Conservation (phyloP, 1,140 invertebrate species). For the Philopotamus ludificatus region DNA sequence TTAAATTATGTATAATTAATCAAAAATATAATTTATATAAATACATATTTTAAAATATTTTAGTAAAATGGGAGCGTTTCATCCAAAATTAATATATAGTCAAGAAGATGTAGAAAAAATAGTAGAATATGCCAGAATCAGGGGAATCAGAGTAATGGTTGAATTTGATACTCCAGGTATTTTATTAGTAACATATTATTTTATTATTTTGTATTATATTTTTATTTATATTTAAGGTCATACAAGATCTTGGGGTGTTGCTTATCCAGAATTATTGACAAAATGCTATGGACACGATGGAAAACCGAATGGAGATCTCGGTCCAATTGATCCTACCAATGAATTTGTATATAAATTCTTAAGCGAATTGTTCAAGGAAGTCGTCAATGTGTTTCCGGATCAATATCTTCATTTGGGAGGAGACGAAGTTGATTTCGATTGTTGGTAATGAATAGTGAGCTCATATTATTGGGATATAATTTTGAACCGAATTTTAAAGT, state of each 20-base stretch:
- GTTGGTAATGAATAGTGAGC: constrained; percentile 65
- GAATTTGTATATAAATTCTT: constrained; percentile 67
- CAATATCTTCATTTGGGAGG: constrained; percentile 83
- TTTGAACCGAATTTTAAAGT: too few relatives aligned
- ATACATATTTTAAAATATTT: constrained; percentile 19
- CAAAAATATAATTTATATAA: neutral
- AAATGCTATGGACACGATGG: constrained; percentile 61
- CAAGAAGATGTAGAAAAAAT: constrained; percentile 64
- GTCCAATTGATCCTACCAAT: constrained; percentile 76
- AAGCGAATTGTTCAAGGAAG: constrained; percentile 67
- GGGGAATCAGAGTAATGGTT: constrained; percentile 84
- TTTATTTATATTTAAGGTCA: constrained; percentile 62
- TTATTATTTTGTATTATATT: neutral
- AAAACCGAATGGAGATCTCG: constrained; percentile 60
- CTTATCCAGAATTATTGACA: constrained; percentile 71
- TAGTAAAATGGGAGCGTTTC: constrained; percentile 64
- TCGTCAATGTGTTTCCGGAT: constrained; percentile 70
- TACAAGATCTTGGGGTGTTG: constrained; percentile 78
- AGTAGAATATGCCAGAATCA: constrained; percentile 73
- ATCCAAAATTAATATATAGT: constrained; percentile 69
- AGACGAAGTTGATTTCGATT: constrained; percentile 85
- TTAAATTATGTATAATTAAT: neutral
- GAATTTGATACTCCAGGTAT: constrained; percentile 91
- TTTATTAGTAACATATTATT: neutral
- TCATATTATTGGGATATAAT: neutral